Conservation (phyloP, 2,113 vertebrate species). For the Tragelaphus strepsiceros region DNA sequence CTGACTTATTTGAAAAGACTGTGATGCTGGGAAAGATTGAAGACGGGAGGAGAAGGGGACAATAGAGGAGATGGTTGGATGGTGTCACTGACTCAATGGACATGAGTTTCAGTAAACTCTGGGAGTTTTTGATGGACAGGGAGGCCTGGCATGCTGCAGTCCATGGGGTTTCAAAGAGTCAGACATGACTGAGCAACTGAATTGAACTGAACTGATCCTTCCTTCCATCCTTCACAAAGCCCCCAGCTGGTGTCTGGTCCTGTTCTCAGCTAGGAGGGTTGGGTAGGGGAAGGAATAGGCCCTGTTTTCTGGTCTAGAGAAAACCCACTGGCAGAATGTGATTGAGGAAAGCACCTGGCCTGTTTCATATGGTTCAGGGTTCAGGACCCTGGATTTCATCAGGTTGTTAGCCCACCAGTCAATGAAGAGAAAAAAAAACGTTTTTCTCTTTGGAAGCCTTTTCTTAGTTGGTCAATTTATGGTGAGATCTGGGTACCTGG, state of each 20-base stretch:
- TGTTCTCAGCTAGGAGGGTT: not conserved
- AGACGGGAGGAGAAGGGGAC: fast-evolving
- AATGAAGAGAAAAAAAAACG: not conserved
- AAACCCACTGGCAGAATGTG: not conserved
- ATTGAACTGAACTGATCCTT: not conserved
- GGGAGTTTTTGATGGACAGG: not conserved
- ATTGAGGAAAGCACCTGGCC: not conserved
- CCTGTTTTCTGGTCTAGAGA: not conserved
- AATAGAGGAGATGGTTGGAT: not conserved
- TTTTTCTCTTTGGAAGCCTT: not conserved
- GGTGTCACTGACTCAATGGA: not conserved
- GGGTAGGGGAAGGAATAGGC: not conserved
- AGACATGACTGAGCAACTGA: not conserved
- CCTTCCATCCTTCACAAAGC: not conserved
- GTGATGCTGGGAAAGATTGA: not conserved
- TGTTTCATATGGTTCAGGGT: not conserved
- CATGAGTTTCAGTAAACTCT: not conserved
- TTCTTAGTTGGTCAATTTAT: not conserved
- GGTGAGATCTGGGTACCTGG: not conserved
- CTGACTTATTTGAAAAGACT: not conserved
- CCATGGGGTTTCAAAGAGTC: not conserved
- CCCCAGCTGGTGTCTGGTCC: not conserved
- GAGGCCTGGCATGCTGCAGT: not conserved
- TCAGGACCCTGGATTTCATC: not conserved
- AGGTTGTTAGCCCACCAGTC: not conserved